Conservation (phyloP, 2,888 invertebrate genomes). For the Ditula angustiorana region DNA sequence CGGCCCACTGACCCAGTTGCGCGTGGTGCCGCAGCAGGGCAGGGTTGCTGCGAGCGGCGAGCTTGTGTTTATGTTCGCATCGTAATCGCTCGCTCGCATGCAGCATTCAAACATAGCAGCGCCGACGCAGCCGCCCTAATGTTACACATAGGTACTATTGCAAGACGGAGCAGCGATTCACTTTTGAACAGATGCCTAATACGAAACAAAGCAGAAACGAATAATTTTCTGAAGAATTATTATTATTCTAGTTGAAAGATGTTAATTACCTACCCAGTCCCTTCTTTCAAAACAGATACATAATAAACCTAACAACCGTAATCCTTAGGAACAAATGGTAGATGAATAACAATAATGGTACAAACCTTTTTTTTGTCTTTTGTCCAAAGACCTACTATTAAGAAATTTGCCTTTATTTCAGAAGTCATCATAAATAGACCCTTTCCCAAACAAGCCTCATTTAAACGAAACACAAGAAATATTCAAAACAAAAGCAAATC, state of each 20-base stretch:
- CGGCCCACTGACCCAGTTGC: conserved; percentile 95
- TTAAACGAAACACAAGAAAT: not conserved
- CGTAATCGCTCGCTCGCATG: conserved; percentile 61
- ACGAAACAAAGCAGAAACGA: no score
- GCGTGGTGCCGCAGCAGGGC: conserved; percentile 87
- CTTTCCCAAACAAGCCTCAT: not conserved
- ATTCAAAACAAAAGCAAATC: not conserved
- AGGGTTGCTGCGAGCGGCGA: conserved; percentile 82
- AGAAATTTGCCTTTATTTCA: not conserved
- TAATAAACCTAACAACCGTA: no score
- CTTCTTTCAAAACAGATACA: no score
- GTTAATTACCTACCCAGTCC: no score
- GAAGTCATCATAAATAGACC: not conserved
- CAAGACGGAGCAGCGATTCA: no score
- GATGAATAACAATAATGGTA: no score
- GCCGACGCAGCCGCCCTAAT: conserved; percentile 22
- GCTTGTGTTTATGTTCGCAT: conserved; percentile 79
- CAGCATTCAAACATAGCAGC: conserved; percentile 43
- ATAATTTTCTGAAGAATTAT: not conserved
- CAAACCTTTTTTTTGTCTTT: not conserved
- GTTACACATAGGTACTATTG: not conserved
- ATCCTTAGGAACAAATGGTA: no score
- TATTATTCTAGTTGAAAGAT: not conserved
- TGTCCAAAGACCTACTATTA: no score
- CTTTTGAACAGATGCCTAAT: no score